Evolutionary conservation across 2,888 invertebrate species (phyloP), one percentile per base, ranked within the genome.

Genomic region (Polydrusus cervinus): DNA sequence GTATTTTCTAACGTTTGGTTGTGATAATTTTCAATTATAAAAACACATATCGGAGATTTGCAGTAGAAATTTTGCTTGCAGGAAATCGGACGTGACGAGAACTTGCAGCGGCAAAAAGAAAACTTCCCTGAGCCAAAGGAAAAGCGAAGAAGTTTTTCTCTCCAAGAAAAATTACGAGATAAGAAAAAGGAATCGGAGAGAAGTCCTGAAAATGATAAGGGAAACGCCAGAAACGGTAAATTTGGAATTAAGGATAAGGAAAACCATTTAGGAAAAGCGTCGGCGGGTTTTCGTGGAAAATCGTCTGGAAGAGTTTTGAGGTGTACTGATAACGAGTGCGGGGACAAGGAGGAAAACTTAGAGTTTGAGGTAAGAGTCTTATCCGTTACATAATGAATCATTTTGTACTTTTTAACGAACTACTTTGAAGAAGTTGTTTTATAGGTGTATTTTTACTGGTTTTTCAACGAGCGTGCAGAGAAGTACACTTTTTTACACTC

Each of bases 271-370:
- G 49, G 60, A 0, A 34, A 65, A 65, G 13, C 49, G 49, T 16
- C 65, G 16, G 34, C 25, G 65, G 30, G 13, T 57, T 57, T 57
- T 57, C 57, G 57, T 38, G 61, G 60, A 34, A 49, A 49, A 65
- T 49, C 65, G 65, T 16, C 65, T n/a, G 65, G 43, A 34, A 45
- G 49, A 49, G 49, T 47, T 49, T 49, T 65, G 49, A 65, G 16
- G 65, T 65, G 65, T 49, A 49, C 34, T 67, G 71, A 68, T 81
- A 75, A 77, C 77, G 82, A 18, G 9, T 57, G 9, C 57, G n/a
- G 14, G 57, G 57, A 57, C 16, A 34, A 57, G 18, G n/a, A 38
- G 38, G 57, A 60, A 60, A 60, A 60, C 57, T 60, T 38, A 60
- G 11, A 60, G 38, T 38, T 38, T 18, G 38, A 60, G 57, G 57